Evolutionary conservation across 2,888 invertebrate genomes (phyloP), one percentile per base, ranked within the genome.

Genomic region (Hypsopygia costalis): DNA sequence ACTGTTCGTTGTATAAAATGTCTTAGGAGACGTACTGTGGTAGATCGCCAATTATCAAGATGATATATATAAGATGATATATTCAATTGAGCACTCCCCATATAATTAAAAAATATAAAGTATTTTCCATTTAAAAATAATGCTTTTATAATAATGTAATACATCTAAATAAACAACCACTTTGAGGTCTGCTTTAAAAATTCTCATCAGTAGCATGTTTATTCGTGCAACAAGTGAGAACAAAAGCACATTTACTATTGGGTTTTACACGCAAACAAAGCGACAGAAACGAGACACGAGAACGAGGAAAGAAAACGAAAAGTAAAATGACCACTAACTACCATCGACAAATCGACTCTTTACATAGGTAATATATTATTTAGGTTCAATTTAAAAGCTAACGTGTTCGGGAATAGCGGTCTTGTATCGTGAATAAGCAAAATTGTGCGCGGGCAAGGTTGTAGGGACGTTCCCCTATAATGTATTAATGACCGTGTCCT

Each of bases 361-460:
- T 69, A 67, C 62, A 71, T 61, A 66, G 52, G 63, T 70, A 55
- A 73, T 80, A 65, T 69, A 79, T 76, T 78, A 83, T 85, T 80
- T 69, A 83, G 51, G 66, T 78, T 68, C 75, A 79, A 79, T 81
- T 82, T 80, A 70, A 80, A 78, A 76, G 78, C 73, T 75, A 77
- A 81, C 69, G 64, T 57, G 62, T 67, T 70, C 61, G 62, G 69
- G 68, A 68, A 76, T 63, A 58, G 66, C 59, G 63, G 61, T 62
- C 63, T 60, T 66, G 70, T 73, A 70, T 66, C 70, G 73, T 81
- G 79, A 83, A 80, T 77, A 79, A 76, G 79, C 75, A 71, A 79
- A 75, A 71, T 63, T 69, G 63, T 63, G 58, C 62, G 63, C 63
- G 58, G 64, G 59, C 46, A 50, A 61, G 64, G 63, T 58, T 46